These are phyloP conservation scores for Oplegnathus fasciatus DNA, from an alignment of 2,113 vertebrate species.

Conservation along the genomic window DNA sequence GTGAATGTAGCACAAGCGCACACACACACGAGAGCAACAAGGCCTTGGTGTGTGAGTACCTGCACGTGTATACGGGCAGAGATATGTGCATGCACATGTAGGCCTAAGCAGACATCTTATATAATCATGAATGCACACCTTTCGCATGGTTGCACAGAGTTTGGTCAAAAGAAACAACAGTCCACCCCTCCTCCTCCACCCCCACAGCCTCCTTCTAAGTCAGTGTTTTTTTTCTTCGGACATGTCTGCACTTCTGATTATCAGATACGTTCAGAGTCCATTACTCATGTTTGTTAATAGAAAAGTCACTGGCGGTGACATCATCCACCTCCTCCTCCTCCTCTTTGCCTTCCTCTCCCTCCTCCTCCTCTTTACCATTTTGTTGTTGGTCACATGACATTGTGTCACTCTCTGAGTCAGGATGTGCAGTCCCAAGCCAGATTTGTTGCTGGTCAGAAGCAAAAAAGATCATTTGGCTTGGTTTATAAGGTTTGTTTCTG, in stretches of 20 bases:
- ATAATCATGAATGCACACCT: conserved; percentile 51
- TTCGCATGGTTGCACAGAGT: conserved; percentile 46
- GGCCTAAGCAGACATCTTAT: conserved; percentile 35
- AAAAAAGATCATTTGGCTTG: background rate
- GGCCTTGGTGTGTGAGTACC: background rate
- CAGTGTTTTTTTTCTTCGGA: background rate
- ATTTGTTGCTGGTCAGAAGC: conserved; percentile 26
- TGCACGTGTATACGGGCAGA: conserved; percentile 5
- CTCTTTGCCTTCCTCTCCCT: conserved; percentile 1
- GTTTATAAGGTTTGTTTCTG: background rate
- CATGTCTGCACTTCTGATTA: conserved; percentile 38
- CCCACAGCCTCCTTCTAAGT: conserved; percentile 4
- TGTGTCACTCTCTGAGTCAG: conserved; percentile 68
- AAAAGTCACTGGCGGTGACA: conserved; percentile 63
- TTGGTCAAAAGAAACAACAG: conserved; percentile 27
- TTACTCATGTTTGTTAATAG: conserved; percentile 60
- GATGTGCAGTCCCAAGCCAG: conserved; percentile 36
- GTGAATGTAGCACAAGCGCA: conserved; percentile 4
- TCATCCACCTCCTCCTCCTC: conserved; percentile 47
- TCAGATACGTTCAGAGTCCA: conserved; percentile 32
- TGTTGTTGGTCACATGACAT: conserved; percentile 59
- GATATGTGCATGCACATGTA: conserved; percentile 9
- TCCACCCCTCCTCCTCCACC: background rate
- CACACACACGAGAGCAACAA: conserved; percentile 6
- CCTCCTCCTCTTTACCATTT: conserved; percentile 42